phyloP scores from a whole-genome alignment of 2,113 vertebrate genomes.

The Diphyllodes magnificus region DNA sequence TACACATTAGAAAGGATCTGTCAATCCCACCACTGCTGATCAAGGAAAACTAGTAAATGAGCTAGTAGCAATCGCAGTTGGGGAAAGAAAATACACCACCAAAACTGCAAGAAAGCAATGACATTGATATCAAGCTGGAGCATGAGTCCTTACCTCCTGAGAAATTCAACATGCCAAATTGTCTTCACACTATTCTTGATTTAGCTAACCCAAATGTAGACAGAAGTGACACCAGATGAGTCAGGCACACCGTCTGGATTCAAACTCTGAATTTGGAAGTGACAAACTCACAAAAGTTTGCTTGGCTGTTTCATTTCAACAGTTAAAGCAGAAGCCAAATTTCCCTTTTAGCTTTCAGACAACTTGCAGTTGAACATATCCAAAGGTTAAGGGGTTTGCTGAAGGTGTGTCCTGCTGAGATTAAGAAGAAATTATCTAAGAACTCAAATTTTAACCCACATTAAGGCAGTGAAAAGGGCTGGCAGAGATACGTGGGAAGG shows the following conservation, averaged over 20 bases:
- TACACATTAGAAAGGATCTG: background rate
- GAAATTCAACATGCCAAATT: background rate
- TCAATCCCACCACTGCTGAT: background rate
- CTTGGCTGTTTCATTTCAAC: constrained; percentile 8
- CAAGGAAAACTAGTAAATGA: background rate
- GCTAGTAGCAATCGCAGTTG: background rate
- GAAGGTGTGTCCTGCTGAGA: background rate
- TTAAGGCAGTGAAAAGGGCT: background rate
- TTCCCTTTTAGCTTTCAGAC: background rate
- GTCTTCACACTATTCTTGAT: background rate
- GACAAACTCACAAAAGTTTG: constrained; percentile 24
- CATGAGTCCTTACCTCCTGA: background rate
- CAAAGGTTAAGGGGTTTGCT: background rate
- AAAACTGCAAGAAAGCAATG: background rate
- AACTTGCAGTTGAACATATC: background rate
- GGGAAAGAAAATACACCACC: background rate
- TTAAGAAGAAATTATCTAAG: background rate
- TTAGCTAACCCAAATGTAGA: constrained; percentile 48
- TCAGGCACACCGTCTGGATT: constrained; percentile 34
- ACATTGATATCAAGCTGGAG: background rate
- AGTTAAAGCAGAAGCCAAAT: background rate
- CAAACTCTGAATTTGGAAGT: constrained; percentile 11
- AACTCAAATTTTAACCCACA: background rate
- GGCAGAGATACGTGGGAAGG: background rate
- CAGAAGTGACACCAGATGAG: constrained; percentile 39